phyloP scores from a whole-genome alignment of 2,888 invertebrate species.

The Chironomus tentans region DNA sequence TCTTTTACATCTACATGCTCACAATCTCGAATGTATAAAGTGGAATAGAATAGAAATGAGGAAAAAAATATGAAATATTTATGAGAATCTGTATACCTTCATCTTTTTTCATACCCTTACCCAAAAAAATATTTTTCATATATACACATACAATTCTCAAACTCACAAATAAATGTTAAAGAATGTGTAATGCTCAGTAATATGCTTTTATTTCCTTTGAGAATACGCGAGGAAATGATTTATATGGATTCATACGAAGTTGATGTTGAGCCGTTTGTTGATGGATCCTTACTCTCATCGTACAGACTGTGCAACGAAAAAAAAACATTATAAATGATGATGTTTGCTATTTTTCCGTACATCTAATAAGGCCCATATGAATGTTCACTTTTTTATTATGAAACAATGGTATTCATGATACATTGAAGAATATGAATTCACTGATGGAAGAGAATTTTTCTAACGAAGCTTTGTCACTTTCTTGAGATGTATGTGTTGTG shows the following conservation, averaged over 20 bases:
- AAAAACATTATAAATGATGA: conserved; percentile 12
- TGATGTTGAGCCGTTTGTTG: conserved; percentile 18
- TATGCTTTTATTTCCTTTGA: conserved; percentile 15
- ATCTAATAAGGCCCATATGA: conserved; percentile 11
- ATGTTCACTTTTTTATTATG: neutral
- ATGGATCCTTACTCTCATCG: neutral
- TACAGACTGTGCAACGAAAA: neutral
- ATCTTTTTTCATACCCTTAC: neutral
- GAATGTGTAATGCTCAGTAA: conserved; percentile 23
- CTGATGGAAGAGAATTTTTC: neutral
- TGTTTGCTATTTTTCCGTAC: conserved; percentile 8
- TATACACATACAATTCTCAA: neutral
- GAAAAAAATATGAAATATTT: too few species aligned
- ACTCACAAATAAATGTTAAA: conserved; percentile 5
- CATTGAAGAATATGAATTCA: neutral
- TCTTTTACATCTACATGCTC: neutral
- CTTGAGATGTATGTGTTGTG: neutral
- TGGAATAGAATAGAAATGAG: too few species aligned
- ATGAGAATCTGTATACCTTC: neutral
- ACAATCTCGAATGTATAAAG: too few species aligned
- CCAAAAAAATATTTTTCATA: neutral
- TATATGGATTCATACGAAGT: conserved; percentile 18
- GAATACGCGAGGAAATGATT: conserved; percentile 21
- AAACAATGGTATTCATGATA: neutral
- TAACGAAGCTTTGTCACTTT: neutral